These are phyloP conservation scores for Thripadectes ignobilis DNA, from an alignment of 2,797 vertebrate genomes.

Conservation along the genomic window DNA sequence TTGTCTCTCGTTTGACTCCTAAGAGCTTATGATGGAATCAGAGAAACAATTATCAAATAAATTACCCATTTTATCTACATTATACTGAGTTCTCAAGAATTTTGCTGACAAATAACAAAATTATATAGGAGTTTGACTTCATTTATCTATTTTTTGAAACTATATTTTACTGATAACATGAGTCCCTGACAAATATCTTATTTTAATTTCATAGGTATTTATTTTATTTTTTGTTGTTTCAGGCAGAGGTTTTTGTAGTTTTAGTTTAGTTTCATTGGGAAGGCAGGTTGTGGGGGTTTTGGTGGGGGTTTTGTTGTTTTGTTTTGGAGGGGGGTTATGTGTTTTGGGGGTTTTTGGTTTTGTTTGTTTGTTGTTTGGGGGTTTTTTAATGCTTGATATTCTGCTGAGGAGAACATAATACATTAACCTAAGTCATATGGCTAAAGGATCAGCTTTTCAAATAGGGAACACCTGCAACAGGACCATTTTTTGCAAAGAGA, in stretches of 20 bases:
- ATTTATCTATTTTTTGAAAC: neutral
- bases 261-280: neutral
- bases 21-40: neutral
- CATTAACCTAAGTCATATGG: neutral
- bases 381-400: neutral
- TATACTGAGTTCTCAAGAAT: neutral
- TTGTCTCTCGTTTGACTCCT: neutral
- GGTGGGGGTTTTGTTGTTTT: too few relatives aligned
- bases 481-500: neutral
- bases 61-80: neutral
- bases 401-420: neutral
- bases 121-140: neutral
- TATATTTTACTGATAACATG: neutral
- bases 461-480: neutral
- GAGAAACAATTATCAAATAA: neutral
- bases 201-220: neutral
- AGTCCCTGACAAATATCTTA: neutral
- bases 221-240: neutral
- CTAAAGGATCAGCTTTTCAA: neutral
- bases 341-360: too few relatives aligned
- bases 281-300: too few relatives aligned
- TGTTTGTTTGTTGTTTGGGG: too few relatives aligned
- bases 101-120: neutral
- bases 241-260: fast-evolving
- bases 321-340: too few relatives aligned